Conservation (phyloP, 2,888 invertebrate species). For the Eristalis intricaria region DNA sequence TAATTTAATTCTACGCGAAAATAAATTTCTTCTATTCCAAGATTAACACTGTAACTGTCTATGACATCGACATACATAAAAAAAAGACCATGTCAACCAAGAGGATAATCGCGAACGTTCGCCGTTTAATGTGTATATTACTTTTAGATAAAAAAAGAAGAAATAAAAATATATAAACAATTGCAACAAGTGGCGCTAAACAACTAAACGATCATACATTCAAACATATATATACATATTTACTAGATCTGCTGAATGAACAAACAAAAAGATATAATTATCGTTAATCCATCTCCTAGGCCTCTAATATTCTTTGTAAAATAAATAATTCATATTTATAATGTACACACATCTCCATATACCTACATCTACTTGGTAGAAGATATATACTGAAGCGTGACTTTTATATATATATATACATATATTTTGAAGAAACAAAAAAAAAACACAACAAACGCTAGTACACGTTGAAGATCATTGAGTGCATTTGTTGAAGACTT, state of each 20-base stretch:
- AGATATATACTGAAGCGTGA: slow-evolving; percentile 46
- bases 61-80: slow-evolving; percentile 71
- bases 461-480: slow-evolving; percentile 25
- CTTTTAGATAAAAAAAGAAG: slow-evolving; percentile 6
- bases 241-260: slow-evolving; percentile 34
- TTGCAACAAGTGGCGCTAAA: slow-evolving; percentile 33
- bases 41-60: slow-evolving; percentile 61
- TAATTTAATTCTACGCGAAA: slow-evolving; percentile 6
- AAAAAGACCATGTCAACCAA: slow-evolving; percentile 36
- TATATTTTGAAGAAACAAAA: slow-evolving; percentile 42
- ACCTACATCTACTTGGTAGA: slow-evolving; percentile 48
- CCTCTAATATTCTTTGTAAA: slow-evolving; percentile 66
- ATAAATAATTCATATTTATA: slow-evolving; percentile 54
- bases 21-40: slow-evolving; percentile 53
- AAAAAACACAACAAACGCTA: slow-evolving; percentile 7
- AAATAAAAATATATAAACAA: no score
- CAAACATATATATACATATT: slow-evolving; percentile 5
- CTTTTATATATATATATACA: slow-evolving; percentile 51
- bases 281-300: slow-evolving; percentile 49
- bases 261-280: slow-evolving; percentile 26
- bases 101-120: slow-evolving; percentile 33
- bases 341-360: slow-evolving; percentile 22
- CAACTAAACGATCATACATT: slow-evolving; percentile 10
- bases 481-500: slow-evolving; percentile 34
- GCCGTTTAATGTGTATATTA: slow-evolving; percentile 47